These are phyloP conservation scores for Paramormyrops kingsleyae DNA, from an alignment of 2,113 vertebrate species.

Conservation along the genomic window DNA sequence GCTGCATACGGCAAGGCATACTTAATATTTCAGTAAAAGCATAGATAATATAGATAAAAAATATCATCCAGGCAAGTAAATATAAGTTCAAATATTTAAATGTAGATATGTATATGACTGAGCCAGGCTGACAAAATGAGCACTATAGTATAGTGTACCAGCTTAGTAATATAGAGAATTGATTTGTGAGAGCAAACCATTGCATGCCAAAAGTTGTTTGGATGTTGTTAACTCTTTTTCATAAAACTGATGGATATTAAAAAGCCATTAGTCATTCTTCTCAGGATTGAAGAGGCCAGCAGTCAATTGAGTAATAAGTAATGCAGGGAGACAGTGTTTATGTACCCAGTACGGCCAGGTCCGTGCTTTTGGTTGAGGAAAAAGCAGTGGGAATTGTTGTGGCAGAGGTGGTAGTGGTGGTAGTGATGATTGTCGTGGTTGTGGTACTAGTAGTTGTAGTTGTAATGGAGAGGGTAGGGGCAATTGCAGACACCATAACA, in stretches of 20 bases:
- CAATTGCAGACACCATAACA: slow-evolving; percentile 49
- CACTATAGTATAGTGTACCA: neutral
- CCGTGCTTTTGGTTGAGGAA: slow-evolving; percentile 52
- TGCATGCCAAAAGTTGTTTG: neutral
- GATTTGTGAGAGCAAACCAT: neutral
- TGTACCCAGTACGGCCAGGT: slow-evolving; percentile 57
- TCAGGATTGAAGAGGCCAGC: neutral
- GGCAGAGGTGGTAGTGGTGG: slow-evolving; percentile 34
- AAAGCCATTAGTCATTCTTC: neutral
- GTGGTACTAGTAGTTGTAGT: slow-evolving; percentile 38
- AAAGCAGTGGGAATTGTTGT: slow-evolving; percentile 53
- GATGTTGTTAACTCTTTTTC: neutral
- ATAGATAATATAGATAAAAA: neutral
- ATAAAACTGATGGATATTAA: neutral
- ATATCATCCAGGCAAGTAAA: neutral
- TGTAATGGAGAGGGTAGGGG: slow-evolving; percentile 35
- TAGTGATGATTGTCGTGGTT: slow-evolving; percentile 33
- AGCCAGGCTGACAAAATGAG: neutral
- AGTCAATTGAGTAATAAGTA: neutral
- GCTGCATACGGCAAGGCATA: neutral
- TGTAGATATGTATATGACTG: neutral
- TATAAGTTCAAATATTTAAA: neutral
- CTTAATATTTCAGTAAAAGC: neutral
- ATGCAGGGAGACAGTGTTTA: slow-evolving; percentile 23
- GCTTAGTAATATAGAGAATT: neutral